Conservation (phyloP, 2,113 vertebrate genomes). For the Pelodiscus sinensis region DNA sequence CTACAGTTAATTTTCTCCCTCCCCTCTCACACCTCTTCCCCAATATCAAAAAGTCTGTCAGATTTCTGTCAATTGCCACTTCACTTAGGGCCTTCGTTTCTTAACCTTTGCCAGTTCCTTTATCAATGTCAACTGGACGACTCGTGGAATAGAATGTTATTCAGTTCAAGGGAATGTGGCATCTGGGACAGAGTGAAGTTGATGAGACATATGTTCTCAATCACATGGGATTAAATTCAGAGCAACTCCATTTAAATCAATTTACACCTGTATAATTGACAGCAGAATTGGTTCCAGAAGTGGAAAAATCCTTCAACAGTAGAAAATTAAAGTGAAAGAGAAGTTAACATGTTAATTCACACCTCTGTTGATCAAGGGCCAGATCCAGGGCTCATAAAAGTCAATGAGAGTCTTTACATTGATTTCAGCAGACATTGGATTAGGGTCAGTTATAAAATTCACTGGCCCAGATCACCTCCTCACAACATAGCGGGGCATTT, state of each 20-base stretch:
- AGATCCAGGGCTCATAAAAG: not conserved
- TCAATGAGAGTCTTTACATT: not conserved
- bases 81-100: not conserved
- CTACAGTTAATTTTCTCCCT: not conserved
- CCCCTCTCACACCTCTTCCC: not conserved
- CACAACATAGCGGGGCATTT: not conserved
- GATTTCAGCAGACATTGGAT: not conserved
- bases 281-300: not conserved
- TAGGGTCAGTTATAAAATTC: not conserved
- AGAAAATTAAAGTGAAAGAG: constrained; percentile 19
- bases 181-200: not conserved
- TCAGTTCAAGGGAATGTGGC: not conserved
- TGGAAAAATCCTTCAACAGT: not conserved
- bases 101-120: not conserved
- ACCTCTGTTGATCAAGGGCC: not conserved
- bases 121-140: not conserved
- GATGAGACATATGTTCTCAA: not conserved
- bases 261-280: constrained; percentile 28
- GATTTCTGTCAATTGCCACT: not conserved
- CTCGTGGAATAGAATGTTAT: not conserved
- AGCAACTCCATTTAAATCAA: constrained; percentile 13
- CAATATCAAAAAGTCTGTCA: not conserved
- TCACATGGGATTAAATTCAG: constrained; percentile 12
- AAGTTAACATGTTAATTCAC: not conserved
- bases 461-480: not conserved